A percentile compares a stretch with the other conserved stretches of the same genome.
These are phyloP conservation scores for Agonum fuliginosum DNA, from an alignment of 2,888 invertebrate genomes.

Conservation along the genomic window DNA sequence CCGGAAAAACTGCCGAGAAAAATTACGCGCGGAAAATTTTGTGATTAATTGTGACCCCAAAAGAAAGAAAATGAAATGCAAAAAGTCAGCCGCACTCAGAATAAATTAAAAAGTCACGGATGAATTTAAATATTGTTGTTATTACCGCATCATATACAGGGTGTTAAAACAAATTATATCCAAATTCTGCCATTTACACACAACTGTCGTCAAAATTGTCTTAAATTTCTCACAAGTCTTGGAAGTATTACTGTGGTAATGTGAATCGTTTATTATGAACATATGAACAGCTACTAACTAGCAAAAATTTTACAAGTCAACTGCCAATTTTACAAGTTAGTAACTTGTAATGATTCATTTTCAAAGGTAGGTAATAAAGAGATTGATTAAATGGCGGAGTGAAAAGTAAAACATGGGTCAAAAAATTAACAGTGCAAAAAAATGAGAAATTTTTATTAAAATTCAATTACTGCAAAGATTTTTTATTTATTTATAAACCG, in stretches of 20 bases:
- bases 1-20: constrained; percentile 24
- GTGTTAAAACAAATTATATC: not conserved
- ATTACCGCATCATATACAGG: no score
- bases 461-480: not conserved
- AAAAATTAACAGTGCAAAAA: no score
- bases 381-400: not conserved
- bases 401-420: not conserved
- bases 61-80: constrained; percentile 12
- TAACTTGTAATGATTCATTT: no score
- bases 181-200: not conserved
- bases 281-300: no score
- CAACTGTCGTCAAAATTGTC: not conserved
- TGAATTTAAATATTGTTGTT: not conserved
- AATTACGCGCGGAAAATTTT: constrained; percentile 16
- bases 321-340: no score
- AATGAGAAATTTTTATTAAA: no score
- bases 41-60: constrained; percentile 34
- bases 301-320: no score
- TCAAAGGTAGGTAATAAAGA: no score
- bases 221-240: not conserved
- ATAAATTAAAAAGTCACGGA: constrained; percentile 18
- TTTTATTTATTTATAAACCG: not conserved
- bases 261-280: no score
- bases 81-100: constrained; percentile 13
- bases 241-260: not conserved